Evolutionary conservation across 23 tunicate species (phyloP), one percentile per base, ranked within the genome.

Genomic region (Trididemnum miniatum): DNA sequence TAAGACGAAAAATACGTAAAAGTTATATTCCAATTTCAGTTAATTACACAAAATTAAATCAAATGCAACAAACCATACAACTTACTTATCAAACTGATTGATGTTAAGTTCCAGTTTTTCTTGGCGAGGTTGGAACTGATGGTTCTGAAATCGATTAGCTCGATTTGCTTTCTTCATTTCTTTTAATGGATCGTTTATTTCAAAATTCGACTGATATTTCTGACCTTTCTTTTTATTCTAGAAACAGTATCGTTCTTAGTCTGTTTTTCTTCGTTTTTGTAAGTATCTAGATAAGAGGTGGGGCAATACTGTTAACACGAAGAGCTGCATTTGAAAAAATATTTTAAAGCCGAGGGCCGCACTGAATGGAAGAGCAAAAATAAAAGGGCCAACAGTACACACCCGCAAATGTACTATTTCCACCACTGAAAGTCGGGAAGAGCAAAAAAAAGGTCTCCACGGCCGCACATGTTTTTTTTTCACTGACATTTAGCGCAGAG

Each of bases 101-200:
- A 92, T 78, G 0, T 83, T 80, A 30, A 92, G 66, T 71, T 91
- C 91, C 34, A 93, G 65, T 65, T 80, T 93, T 52, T 84, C 93
- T 71, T 74, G 73, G 18, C 63, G 50, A 49, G 84, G 51, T 51
- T 65, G 80, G 24, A 51, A 63, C 0, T 64, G 28, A 15, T 83
- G 49, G 36, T 72, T 62, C 28, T 85, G 91, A 57, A 93, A 93
- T 32, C 98, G 83, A 57, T 84, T 88, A 20, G 98, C 98, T 29
- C 98, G 82, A 71, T 88, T 84, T 9, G 94, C 90, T 60, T 83
- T 88, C 65, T 93, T 93, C 31, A 84, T 33, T 25, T 80, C 93
- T 51, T 80, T 65, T 29, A 62, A 59, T 26, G 98, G 98, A 40
- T 93, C 98, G 57, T 80, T 49, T 0, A 88, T 26, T 71, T 75